Conservation (phyloP, 1,140 invertebrate genomes). For the Cataglyphis hispanica region DNA sequence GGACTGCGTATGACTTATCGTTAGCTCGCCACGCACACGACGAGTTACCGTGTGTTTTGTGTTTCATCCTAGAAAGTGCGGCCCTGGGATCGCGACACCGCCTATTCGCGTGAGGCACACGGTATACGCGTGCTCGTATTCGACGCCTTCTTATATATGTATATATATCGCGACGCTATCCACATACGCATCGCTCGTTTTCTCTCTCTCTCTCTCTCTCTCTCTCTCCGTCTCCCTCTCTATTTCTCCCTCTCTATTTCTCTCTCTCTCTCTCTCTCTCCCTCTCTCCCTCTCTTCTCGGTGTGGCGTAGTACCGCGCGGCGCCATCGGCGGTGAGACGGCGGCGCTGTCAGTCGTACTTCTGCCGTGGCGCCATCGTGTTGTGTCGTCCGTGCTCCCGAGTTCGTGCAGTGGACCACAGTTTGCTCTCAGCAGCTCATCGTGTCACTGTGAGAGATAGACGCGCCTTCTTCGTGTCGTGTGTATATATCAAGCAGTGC, state of each 20-base stretch:
- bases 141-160: conserved; percentile 22
- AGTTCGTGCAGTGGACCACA: conserved; percentile 41
- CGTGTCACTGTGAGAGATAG: neutral
- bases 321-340: conserved; percentile 31
- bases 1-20: neutral
- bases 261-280: neutral
- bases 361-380: conserved; percentile 69
- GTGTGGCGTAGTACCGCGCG: conserved; percentile 21
- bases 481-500: neutral
- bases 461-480: conserved; percentile 14
- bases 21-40: too few relatives aligned
- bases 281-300: neutral
- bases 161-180: conserved; percentile 8
- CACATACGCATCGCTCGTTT: neutral
- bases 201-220: neutral
- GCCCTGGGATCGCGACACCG: conserved; percentile 59
- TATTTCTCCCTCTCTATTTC: too few relatives aligned
- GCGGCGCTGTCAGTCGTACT: conserved; percentile 61
- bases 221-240: neutral
- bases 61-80: conserved; percentile 19
- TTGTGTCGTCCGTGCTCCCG: conserved; percentile 36
- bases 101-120: conserved; percentile 55
- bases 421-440: conserved; percentile 66
- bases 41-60: neutral
- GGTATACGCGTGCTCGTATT: conserved; percentile 12